Base-by-base conservation (phyloP, 2,888 invertebrate genomes). In the Eucera pruinosa region DNA sequence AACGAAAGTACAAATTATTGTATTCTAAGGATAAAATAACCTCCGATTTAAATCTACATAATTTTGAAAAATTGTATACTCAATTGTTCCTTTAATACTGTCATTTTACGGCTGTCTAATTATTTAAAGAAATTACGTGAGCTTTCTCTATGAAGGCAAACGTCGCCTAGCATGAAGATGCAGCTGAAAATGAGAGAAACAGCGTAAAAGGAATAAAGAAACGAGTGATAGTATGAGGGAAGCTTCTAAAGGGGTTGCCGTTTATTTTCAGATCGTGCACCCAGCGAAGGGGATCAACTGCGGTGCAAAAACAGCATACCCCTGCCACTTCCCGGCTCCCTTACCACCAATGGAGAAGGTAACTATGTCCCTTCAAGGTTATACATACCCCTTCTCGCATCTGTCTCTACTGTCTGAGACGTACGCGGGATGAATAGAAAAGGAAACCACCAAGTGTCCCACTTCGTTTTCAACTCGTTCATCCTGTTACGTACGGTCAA, bases 281-380 rank as follows among this genome's bases (percentile, higher is more conserved):
- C 94, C 89, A 96, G 96, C 92, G 96, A 96, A 94, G 95, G 95
- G 90, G 91, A 92, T 87, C 91, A 93, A 83, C 90, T 91, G 76
- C 90, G 93, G 80, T 95, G 94, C 88, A 93, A 95, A 93, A 93
- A 94, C 91, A 93, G 94, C 43, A 93, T 94, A 84, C 94, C 94
- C 92, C 94, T 95, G 93, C 95, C 95, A 91, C 94, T 93, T 87
- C 94, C 94, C 85, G 96, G 95, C 88, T 97, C 97, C 84, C 94
- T 96, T 89, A 96, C 96, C 92, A 97, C 97, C 90, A 96, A 96
- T 92, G 96, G 96, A 89, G 96, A 96, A 95, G 97, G 97, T 97
- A 94, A 94, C 78, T 82, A 84, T 80, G 82, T 82, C 78, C n/a
- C n/a, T 69, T 85, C 81, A 83, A 86, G 80, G 94, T 93, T 85